Evolutionary conservation across 2,888 invertebrate species (phyloP).

Genomic region (Drosophila silvestris): DNA sequence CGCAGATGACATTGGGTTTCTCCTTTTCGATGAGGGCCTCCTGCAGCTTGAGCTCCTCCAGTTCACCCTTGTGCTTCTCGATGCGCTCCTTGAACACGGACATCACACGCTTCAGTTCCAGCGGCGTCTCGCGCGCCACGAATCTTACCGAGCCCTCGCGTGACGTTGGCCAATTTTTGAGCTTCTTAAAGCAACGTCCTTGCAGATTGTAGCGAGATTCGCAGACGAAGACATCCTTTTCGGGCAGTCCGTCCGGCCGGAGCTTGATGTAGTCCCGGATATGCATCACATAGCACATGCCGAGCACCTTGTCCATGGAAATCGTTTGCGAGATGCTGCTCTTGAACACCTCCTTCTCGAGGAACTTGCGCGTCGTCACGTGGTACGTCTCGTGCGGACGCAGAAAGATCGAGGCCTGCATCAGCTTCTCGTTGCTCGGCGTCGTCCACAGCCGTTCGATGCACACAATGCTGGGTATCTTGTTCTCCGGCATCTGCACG

Average conservation of each 20-base stretch:
- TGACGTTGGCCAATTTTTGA: slow-evolving; percentile 90
- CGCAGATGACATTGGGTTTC: slow-evolving; percentile 93
- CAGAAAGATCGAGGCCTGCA: slow-evolving; percentile 96
- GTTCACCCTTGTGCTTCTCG: slow-evolving; percentile 95
- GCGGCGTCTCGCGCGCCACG: slow-evolving; percentile 89
- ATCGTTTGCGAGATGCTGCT: slow-evolving; percentile 95
- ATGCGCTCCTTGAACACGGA: slow-evolving; percentile 96
- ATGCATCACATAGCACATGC: slow-evolving; percentile 96
- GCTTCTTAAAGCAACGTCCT: slow-evolving; percentile 96
- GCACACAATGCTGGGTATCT: slow-evolving; percentile 91
- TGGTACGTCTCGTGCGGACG: slow-evolving; percentile 98
- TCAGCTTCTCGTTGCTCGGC: slow-evolving; percentile 92
- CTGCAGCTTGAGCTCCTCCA: slow-evolving; percentile 93
- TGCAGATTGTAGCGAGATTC: slow-evolving; percentile 97
- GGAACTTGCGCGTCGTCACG: slow-evolving; percentile 96
- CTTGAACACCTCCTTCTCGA: slow-evolving; percentile 97
- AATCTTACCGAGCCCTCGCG: slow-evolving; percentile 88
- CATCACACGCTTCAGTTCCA: slow-evolving; percentile 94
- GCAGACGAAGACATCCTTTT: slow-evolving; percentile 98
- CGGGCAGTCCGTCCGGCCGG: slow-evolving; percentile 93
- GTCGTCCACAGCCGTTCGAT: slow-evolving; percentile 96
- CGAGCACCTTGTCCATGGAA: slow-evolving; percentile 93
- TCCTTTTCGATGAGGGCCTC: slow-evolving; percentile 94
- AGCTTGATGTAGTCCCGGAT: slow-evolving; percentile 97
- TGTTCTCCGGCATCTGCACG: slow-evolving; percentile 88